Evolutionary conservation across 2,113 vertebrate species (phyloP), one percentile per base, ranked within the genome.

Genomic region (Podocnemis expansa): DNA sequence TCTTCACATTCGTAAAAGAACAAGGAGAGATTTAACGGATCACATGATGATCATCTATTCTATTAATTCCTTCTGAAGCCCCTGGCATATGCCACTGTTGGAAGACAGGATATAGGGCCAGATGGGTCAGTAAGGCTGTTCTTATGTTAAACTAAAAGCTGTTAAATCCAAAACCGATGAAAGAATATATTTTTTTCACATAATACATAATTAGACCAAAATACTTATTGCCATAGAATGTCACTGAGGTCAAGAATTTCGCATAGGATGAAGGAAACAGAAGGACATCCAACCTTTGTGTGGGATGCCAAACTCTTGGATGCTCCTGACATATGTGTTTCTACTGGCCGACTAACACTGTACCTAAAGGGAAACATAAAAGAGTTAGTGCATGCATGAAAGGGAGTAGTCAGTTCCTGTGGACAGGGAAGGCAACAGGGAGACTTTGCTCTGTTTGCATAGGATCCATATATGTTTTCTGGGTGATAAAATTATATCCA

Each of bases 271-370:
- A 27, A 2, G 76, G 60, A n/a, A 17, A n/a, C 21, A 70, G 92
- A 54, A 11, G 70, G 27, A 4, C 63, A 96, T 29, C 96, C 95
- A 90, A 99, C 99, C 99, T 99, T 99, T 1, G 98, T 96, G 82
- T 95, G 98, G 84, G 99, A 98, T 75, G 98, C 96, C 55, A 97
- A 97, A 80, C 89, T 98, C 96, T 99, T 99, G 84, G 98, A 98
- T 76, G 99, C 96, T 87, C 98, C 98, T 1, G 99, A 98, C 97
- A 98, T 97, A 55, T 99, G 99, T 10, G 99, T 99, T 96, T 99
- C 99, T 75, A 99, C 98, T 2, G 99, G 98, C 5, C 98, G 99
- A 90, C 98, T 99, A 49, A 98, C 90, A 2, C 99, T 99, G 97
- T 99, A 99, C 99, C 99, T 99, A 76, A 43, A 58, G 75, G 60